These are phyloP conservation scores for Conchocele bisecta DNA, from an alignment of 2,888 invertebrate species.

Conservation along the genomic window DNA sequence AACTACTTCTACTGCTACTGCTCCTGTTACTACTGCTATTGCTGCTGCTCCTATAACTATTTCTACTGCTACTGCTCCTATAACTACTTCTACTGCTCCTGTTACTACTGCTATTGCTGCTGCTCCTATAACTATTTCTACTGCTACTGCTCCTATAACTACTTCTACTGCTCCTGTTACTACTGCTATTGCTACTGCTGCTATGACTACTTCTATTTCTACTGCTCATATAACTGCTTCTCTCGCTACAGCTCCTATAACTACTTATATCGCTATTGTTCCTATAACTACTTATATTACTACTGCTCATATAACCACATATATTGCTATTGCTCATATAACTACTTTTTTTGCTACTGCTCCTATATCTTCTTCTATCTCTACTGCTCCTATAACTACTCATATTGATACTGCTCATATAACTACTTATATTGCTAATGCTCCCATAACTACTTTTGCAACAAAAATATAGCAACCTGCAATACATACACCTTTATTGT, in stretches of 20 bases:
- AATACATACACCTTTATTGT: no score
- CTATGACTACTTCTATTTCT: conserved; percentile 8
- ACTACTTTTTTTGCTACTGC: conserved; percentile 7
- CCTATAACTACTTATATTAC: conserved; percentile 13
- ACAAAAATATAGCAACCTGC: no score
- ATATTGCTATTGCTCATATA: conserved; percentile 2
- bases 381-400: conserved; percentile 10
- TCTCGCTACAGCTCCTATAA: neutral
- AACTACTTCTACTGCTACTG: conserved; percentile 21
- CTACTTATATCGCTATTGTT: conserved; percentile 16
- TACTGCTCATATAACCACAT: conserved; percentile 4
- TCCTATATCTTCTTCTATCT: neutral
- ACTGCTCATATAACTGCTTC: conserved; percentile 5
- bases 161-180: conserved; percentile 22
- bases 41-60: conserved; percentile 7
- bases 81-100: conserved; percentile 11
- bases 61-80: conserved; percentile 17
- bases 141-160: conserved; percentile 20
- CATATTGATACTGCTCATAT: conserved; percentile 2
- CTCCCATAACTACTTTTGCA: conserved; percentile 10
- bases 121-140: conserved; percentile 15
- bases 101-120: conserved; percentile 15
- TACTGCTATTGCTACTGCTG: conserved; percentile 3
- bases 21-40: conserved; percentile 13
- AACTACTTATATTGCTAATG: conserved; percentile 19